These are phyloP conservation scores for Paramacrobiotus metropolitanus DNA, from an alignment of 1,140 invertebrate genomes.

Conservation along the genomic window DNA sequence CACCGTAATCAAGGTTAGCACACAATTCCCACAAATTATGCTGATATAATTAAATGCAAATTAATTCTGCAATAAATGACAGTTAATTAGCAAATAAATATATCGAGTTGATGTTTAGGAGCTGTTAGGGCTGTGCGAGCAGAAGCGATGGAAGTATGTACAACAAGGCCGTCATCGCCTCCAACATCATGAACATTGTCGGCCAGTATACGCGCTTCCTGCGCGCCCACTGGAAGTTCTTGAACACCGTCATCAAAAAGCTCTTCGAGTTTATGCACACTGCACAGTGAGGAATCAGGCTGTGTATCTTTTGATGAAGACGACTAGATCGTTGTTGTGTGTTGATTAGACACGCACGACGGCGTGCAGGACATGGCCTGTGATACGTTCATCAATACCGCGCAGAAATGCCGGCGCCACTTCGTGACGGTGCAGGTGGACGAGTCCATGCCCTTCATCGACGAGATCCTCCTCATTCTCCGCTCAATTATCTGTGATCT, in stretches of 20 bases:
- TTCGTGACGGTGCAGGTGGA: slow-evolving; percentile 85
- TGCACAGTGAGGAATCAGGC: too few relatives aligned
- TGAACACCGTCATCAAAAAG: slow-evolving; percentile 99
- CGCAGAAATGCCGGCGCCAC: slow-evolving; percentile 90
- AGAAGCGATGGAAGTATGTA: slow-evolving; percentile 99
- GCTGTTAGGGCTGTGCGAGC: slow-evolving; percentile 87
- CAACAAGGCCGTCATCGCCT: slow-evolving; percentile 98
- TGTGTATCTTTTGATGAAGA: too few relatives aligned
- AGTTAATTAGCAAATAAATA: too few relatives aligned
- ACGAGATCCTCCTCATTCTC: slow-evolving; percentile 88
- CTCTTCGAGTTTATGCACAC: slow-evolving; percentile 99
- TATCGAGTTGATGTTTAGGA: slow-evolving; percentile 30
- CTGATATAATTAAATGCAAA: too few relatives aligned
- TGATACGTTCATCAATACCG: slow-evolving; percentile 99
- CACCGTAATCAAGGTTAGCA: slow-evolving; percentile 66
- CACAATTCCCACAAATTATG: too few relatives aligned
- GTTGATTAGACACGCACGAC: slow-evolving; percentile 72
- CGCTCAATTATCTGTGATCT: slow-evolving; percentile 96
- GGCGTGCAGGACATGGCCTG: slow-evolving; percentile 97
- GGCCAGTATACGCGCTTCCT: slow-evolving; percentile 98
- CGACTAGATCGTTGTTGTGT: too few relatives aligned
- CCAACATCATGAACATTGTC: slow-evolving; percentile 99
- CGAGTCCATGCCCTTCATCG: slow-evolving; percentile 90
- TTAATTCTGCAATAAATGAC: too few relatives aligned
- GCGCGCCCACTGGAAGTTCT: slow-evolving; percentile 97